These are phyloP conservation scores for Platysternon megacephalum DNA, from an alignment of 2,113 vertebrate species.

Conservation along the genomic window DNA sequence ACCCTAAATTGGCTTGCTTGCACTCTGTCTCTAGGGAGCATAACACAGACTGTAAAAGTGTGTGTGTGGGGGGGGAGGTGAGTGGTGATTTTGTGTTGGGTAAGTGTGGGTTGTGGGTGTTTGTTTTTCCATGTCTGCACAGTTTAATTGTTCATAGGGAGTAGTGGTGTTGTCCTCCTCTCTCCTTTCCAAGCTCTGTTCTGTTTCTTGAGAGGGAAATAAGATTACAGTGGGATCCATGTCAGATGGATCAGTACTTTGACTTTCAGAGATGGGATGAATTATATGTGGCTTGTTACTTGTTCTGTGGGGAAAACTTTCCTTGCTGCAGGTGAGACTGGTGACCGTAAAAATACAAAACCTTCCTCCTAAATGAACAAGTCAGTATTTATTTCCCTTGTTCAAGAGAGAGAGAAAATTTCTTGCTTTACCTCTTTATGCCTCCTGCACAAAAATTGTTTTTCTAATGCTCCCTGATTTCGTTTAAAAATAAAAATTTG, in stretches of 20 bases:
- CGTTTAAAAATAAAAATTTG: background rate
- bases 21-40: background rate
- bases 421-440: background rate
- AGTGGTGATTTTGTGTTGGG: background rate
- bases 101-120: background rate
- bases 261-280: background rate
- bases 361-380: background rate
- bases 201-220: background rate
- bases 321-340: background rate
- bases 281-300: background rate
- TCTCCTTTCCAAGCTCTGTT: background rate
- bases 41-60: background rate
- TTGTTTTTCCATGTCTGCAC: background rate
- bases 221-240: background rate
- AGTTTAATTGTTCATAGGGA: background rate
- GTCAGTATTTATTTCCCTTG: background rate
- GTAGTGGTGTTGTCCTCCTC: background rate
- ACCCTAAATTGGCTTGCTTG: fast-evolving
- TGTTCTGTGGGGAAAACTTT: background rate
- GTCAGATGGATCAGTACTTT: background rate
- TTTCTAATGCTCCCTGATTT: background rate
- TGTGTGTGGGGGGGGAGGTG: background rate
- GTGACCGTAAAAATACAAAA: background rate
- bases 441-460: background rate
- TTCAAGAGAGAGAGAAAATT: background rate